Conservation (phyloP, 2,113 vertebrate species). For the Siniperca chuatsi region DNA sequence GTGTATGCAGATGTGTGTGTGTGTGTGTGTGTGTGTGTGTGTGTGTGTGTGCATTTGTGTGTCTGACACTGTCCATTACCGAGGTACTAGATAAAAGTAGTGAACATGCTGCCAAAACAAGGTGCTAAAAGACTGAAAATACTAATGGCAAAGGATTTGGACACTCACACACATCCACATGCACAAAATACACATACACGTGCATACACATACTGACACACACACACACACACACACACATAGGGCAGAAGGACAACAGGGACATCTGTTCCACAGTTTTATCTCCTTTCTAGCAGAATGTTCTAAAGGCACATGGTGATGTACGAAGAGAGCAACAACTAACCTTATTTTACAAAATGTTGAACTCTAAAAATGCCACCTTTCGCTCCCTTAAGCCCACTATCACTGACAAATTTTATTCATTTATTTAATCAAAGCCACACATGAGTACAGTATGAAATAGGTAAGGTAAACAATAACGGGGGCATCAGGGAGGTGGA, state of each 20-base stretch:
- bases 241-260: constrained; percentile 60
- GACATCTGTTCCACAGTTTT: constrained; percentile 72
- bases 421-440: constrained; percentile 63
- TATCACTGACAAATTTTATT: constrained; percentile 50
- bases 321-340: constrained; percentile 49
- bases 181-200: constrained; percentile 1
- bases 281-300: constrained; percentile 59
- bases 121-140: constrained; percentile 78
- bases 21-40: constrained; percentile 11
- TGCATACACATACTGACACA: neutral
- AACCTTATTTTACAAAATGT: constrained; percentile 48
- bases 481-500: constrained; percentile 12
- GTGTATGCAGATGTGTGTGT: constrained; percentile 52
- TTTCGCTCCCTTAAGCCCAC: constrained; percentile 28
- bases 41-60: neutral
- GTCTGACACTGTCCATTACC: constrained; percentile 62
- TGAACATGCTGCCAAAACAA: constrained; percentile 79
- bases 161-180: neutral
- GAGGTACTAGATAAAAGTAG: constrained; percentile 67
- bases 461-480: constrained; percentile 52
- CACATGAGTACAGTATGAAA: constrained; percentile 41
- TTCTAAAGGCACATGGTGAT: constrained; percentile 44
- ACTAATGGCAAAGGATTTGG: constrained; percentile 63
- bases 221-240: constrained; percentile 10
- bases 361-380: constrained; percentile 49